phyloP scores from a whole-genome alignment of 2,888 invertebrate genomes.

The Formica aserva region DNA sequence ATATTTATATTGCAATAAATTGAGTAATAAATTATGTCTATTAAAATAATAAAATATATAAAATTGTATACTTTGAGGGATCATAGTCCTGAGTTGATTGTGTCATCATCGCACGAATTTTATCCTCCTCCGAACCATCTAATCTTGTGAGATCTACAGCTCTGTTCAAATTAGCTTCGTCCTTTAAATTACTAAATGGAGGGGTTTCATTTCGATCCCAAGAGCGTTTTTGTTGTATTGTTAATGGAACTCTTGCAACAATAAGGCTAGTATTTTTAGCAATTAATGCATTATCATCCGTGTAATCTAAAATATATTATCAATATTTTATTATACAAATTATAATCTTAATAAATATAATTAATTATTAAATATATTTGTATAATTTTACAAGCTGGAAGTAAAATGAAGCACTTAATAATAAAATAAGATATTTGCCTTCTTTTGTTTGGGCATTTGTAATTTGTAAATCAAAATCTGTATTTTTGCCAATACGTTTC shows the following conservation, averaged over 20 bases:
- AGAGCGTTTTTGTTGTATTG: slow-evolving; percentile 92
- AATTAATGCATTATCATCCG: slow-evolving; percentile 95
- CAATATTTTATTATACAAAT: neutral
- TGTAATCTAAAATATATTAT: slow-evolving; percentile 88
- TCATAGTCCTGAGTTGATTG: slow-evolving; percentile 99
- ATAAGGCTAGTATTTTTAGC: slow-evolving; percentile 99
- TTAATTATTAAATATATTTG: neutral
- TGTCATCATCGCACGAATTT: slow-evolving; percentile 98
- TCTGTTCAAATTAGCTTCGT: slow-evolving; percentile 86
- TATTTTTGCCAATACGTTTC: slow-evolving; percentile 96
- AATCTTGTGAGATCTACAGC: slow-evolving; percentile 94
- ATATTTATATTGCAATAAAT: neutral
- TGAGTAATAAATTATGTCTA: neutral
- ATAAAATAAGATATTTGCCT: slow-evolving; percentile 88
- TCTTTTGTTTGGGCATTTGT: slow-evolving; percentile 99
- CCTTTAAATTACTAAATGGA: slow-evolving; percentile 80
- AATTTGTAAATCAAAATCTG: slow-evolving; percentile 98
- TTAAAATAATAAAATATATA: neutral
- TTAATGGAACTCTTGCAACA: slow-evolving; percentile 96
- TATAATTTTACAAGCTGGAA: neutral
- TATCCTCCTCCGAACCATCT: slow-evolving; percentile 98
- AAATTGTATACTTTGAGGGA: slow-evolving; percentile 96
- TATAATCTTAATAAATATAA: neutral
- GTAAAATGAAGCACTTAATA: slow-evolving; percentile 1
- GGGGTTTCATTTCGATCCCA: slow-evolving; percentile 88